Evolutionary conservation across 2,888 invertebrate species (phyloP).

Genomic region (Epinotia bilunana): DNA sequence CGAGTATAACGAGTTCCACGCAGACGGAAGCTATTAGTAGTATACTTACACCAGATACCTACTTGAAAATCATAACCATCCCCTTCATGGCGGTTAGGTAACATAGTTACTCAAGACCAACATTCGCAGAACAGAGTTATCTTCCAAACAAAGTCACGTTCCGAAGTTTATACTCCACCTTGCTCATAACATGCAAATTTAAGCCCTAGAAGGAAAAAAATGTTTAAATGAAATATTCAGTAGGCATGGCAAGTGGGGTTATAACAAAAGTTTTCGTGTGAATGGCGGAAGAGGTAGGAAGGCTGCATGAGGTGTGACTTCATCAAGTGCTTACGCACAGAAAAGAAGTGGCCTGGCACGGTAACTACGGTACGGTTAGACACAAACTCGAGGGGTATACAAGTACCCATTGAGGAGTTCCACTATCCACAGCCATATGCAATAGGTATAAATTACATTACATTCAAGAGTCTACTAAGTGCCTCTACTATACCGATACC

Average conservation of each 20-base stretch:
- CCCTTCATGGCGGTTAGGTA: not conserved
- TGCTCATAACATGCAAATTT: conserved; percentile 80
- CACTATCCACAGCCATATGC: too few species aligned
- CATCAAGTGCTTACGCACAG: conserved; percentile 1
- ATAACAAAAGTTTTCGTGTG: conserved; percentile 69
- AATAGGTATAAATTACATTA: too few species aligned
- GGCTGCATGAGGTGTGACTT: conserved; percentile 4
- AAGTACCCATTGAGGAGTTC: too few species aligned
- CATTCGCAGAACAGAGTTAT: not conserved
- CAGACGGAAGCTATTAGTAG: too few species aligned
- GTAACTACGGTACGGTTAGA: too few species aligned
- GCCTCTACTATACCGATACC: too few species aligned
- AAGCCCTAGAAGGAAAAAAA: conserved; percentile 68
- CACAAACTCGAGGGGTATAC: too few species aligned
- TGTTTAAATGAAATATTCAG: conserved; percentile 80
- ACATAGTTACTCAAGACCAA: not conserved
- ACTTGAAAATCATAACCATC: not conserved
- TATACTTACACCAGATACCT: not conserved
- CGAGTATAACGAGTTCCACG: too few species aligned
- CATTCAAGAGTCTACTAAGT: too few species aligned
- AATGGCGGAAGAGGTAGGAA: conserved; percentile 48
- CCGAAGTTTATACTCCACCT: conserved; percentile 46
- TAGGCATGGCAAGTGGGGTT: conserved; percentile 64
- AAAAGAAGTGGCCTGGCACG: too few species aligned
- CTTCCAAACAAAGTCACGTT: conserved; percentile 33